Evolutionary conservation across 1,140 invertebrate genomes (phyloP), one percentile per base, ranked within the genome.

Genomic region (Mactra quadrangularis): DNA sequence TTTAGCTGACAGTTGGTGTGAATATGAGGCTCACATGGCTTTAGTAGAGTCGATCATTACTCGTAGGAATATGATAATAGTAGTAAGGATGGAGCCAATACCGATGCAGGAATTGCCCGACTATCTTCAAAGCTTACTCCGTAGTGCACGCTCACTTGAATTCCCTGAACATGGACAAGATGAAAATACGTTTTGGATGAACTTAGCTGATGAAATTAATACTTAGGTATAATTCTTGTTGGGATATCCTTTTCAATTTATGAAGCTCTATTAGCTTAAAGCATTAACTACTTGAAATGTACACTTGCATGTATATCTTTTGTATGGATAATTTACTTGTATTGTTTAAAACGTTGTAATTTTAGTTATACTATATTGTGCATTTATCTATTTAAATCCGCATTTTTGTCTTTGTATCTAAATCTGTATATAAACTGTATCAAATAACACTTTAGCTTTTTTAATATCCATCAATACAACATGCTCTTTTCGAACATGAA

Each of bases 11-110:
- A 45, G 15, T 19, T 76, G 74, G 74, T 76, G 74, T 50, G 74
- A 52, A 25, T 76, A 76, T 35, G 74, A 76, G 41, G 31, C 59
- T 29, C 62, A 76, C 35, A 76, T 76, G 55, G 74, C 74, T 22
- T 29, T 38, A 7, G 19, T 62, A 25, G 74, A 76, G 47, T 60
- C 74, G 38, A 22, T 76, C 4, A 55, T 50, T n/a, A 41, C 74
- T 15, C 41, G 62, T 3, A 60, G 74, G 29, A 76, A 76, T 1
- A 9, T 76, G 41, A 47, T 76, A 1, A 64, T 76, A 50, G 35
- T 76, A 17, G 55, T 76, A 31, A 19, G 62, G 15, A 76, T 76
- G 74, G 74, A 62, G 19, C 11, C 27, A 7, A 60, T 76, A 27
- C 22, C 11, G 4, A 29, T 47, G 38, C 11, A 62, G 6, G 38